Percentiles rank a stretch among this genome's conserved stretches.
Conservation (phyloP, 64 coral and sea anemone genomes). For the Pocillopora damicornis region DNA sequence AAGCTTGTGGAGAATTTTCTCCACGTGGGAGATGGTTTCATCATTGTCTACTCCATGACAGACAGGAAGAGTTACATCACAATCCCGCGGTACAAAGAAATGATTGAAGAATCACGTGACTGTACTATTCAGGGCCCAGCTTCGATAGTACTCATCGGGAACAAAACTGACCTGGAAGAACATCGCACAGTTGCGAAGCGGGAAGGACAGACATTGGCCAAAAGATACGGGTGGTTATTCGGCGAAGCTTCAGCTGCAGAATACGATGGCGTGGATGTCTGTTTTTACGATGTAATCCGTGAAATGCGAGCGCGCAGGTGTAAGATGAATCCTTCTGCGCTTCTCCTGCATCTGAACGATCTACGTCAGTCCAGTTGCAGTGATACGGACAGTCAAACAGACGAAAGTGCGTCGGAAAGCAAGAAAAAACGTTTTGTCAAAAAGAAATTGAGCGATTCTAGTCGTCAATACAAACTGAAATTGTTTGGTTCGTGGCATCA, state of each 20-base stretch:
- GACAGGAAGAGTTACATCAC: conserved; percentile 57
- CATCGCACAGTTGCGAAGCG: conserved; percentile 56
- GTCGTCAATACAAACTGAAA: conserved; percentile 21
- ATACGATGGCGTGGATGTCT: conserved; percentile 45
- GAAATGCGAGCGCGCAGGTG: conserved; percentile 39
- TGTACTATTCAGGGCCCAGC: not conserved
- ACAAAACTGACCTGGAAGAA: conserved; percentile 67
- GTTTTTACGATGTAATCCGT: conserved; percentile 60
- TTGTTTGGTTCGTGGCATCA: conserved; percentile 32
- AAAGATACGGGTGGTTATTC: conserved; percentile 69
- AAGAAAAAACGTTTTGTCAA: conserved; percentile 22
- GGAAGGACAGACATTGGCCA: conserved; percentile 54
- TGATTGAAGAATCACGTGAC: conserved; percentile 59
- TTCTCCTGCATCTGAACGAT: not conserved
- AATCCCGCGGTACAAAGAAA: conserved; percentile 54
- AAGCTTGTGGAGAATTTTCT: conserved; percentile 59
- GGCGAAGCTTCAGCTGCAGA: conserved; percentile 57
- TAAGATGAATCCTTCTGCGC: not conserved
- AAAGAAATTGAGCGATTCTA: conserved; percentile 32
- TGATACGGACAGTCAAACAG: conserved; percentile 30
- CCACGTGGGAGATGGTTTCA: conserved; percentile 51
- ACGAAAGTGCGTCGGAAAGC: conserved; percentile 13
- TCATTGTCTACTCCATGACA: conserved; percentile 70
- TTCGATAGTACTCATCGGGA: conserved; percentile 54
- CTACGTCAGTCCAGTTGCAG: conserved; percentile 19